A percentile compares a stretch with the other conserved stretches of the same genome.
phyloP scores from a whole-genome alignment of 1,140 invertebrate genomes.

The Neodiprion lecontei region DNA sequence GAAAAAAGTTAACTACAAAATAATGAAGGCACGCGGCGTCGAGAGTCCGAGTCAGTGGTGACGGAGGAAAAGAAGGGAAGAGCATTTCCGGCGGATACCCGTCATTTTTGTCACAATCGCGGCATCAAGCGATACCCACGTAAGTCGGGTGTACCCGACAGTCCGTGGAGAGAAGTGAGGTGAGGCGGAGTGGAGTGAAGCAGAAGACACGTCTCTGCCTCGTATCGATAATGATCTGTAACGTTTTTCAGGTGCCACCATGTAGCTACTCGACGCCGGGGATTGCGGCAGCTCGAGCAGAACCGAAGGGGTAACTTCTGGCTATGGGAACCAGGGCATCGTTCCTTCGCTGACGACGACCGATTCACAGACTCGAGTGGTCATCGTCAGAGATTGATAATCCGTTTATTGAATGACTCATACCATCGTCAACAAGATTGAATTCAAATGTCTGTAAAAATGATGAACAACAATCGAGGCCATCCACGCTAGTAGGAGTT shows the following conservation, averaged over 20 bases:
- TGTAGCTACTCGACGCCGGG: conserved; percentile 40
- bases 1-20: conserved; percentile 45
- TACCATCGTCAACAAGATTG: no score
- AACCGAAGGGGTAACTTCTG: conserved; percentile 13
- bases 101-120: conserved; percentile 62
- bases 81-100: conserved; percentile 59
- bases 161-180: not conserved
- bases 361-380: no score
- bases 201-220: conserved; percentile 37
- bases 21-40: conserved; percentile 41
- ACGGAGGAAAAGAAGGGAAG: conserved; percentile 24
- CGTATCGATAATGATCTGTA: conserved; percentile 57
- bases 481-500: no score
- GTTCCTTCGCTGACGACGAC: not conserved
- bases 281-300: conserved; percentile 14
- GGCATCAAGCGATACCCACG: conserved; percentile 50
- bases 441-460: no score
- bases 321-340: not conserved
- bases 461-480: no score
- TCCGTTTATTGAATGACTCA: no score
- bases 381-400: no score
- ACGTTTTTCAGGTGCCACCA: not conserved
- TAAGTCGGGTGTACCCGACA: conserved; percentile 21
- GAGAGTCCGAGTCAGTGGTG: conserved; percentile 22
- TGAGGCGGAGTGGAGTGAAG: not conserved